A percentile compares a stretch with the other conserved stretches of the same genome.
These are phyloP conservation scores for Spinus pinus DNA, from an alignment of 2,797 vertebrate genomes.

Conservation along the genomic window DNA sequence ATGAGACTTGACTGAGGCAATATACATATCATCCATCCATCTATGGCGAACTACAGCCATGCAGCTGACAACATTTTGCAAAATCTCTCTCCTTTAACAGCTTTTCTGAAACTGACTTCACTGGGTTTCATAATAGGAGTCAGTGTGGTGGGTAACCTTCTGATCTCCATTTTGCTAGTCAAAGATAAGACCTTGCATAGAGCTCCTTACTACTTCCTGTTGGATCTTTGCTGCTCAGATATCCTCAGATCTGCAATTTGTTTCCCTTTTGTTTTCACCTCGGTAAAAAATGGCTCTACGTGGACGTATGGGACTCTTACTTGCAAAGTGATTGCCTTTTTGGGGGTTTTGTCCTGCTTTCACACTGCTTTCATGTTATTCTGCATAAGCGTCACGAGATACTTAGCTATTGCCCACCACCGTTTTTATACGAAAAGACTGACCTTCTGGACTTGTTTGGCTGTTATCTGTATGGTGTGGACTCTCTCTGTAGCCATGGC, in stretches of 20 bases:
- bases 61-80: conserved; percentile 99
- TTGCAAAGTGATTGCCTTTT: conserved; percentile 99
- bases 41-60: conserved; percentile 99
- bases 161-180: conserved; percentile 99
- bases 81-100: conserved; percentile 99
- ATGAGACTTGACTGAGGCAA: conserved; percentile 99
- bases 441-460: conserved; percentile 98
- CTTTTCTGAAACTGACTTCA: conserved; percentile 99
- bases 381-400: conserved; percentile 97
- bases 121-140: conserved; percentile 99
- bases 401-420: conserved; percentile 98
- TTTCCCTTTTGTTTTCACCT: conserved; percentile 99
- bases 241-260: conserved; percentile 98
- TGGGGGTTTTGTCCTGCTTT: conserved; percentile 98
- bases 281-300: conserved; percentile 96
- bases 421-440: conserved; percentile 98
- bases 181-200: conserved; percentile 99
- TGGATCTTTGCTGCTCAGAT: conserved; percentile 98
- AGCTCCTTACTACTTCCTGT: conserved; percentile 98
- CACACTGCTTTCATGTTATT: conserved; percentile 99
- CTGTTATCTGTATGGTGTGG: conserved; percentile 99
- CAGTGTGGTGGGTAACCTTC: conserved; percentile 98
- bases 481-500: conserved; percentile 99
- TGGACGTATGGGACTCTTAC: conserved; percentile 98
- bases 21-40: conserved; percentile 98